Conservation (phyloP, 2,797 vertebrate genomes). For the Sebastes steindachneri region DNA sequence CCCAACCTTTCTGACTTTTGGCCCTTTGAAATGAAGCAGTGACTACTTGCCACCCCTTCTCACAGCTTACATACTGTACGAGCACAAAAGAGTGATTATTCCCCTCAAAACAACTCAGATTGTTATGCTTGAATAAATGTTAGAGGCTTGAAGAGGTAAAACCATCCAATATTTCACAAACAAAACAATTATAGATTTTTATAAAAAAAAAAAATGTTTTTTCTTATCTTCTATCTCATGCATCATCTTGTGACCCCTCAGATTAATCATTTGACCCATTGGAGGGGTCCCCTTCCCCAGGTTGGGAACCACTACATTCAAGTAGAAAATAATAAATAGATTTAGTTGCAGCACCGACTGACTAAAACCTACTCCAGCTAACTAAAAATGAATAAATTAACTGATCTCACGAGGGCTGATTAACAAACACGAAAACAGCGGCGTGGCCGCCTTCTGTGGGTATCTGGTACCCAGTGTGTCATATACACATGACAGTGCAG, state of each 20-base stretch:
- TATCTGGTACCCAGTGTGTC: slow-evolving; percentile 73
- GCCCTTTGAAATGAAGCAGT: not conserved
- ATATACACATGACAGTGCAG: slow-evolving; percentile 76
- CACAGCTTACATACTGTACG: not conserved
- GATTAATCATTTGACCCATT: not conserved
- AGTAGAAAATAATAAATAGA: not conserved
- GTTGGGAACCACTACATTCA: not conserved
- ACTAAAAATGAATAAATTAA: not conserved
- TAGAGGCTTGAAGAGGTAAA: not conserved
- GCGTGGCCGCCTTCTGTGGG: slow-evolving; percentile 34
- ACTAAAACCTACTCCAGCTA: not conserved
- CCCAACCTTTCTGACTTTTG: not conserved
- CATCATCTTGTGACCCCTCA: not conserved
- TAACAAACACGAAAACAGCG: slow-evolving; percentile 53
- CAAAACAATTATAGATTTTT: not conserved
- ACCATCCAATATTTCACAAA: not conserved
- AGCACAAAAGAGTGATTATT: not conserved
- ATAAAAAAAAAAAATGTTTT: not conserved
- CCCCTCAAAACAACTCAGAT: not conserved
- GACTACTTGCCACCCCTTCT: not conserved
- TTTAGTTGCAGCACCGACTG: not conserved
- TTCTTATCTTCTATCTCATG: not conserved
- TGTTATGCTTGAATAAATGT: not conserved
- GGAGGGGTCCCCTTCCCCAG: not conserved
- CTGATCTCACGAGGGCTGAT: slow-evolving; percentile 17